Evolutionary conservation across 2,113 vertebrate genomes (phyloP), one percentile per base, ranked within the genome.

Genomic region (Carassius auratus): DNA sequence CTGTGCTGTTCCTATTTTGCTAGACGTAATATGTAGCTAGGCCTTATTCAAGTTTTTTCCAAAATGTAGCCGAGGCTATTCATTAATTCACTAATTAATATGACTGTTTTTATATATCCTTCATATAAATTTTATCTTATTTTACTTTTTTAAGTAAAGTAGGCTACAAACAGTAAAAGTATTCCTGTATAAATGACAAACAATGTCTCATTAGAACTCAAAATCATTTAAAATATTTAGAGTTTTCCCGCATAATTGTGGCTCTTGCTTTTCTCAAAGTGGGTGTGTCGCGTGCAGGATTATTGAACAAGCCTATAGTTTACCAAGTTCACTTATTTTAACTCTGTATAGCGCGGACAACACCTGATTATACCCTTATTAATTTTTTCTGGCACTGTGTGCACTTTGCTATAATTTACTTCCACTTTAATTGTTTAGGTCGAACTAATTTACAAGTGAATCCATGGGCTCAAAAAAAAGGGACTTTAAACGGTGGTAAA

Each of bases 391-490:
- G 30, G 33, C 55, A n/a, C 33, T 14, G 26, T 15, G 15, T 61
- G 33, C 26, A 17, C 33, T 42, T 61, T 74, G 8, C 42, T n/a
- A 42, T 78, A 48, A 42, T 69, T 78, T 45, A 77, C 12, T 62
- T 59, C 48, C 68, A 57, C 50, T 61, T 86, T 64, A 23, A n/a
- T 76, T 78, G 21, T 71, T 86, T 50, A 21, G 26, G 15, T 33
- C n/a, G 17, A 45, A n/a, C 61, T 76, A 45, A 69, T 76, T 85
- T 69, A 26, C 23, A 79, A 79, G 30, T 84, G 66, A 86, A 86
- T 83, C 14, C 21, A 6, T 23, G 62, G 52, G 23, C 59, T 77
- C 38, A 13, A 62, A 38, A 64, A 26, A 57, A 64, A 26, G 57
- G 15, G 13, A 13, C 77, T 79, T 62, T 42, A 23, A 8, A n/a